Base-by-base conservation (phyloP, 1,140 invertebrate species). In the Papilio glaucus region DNA sequence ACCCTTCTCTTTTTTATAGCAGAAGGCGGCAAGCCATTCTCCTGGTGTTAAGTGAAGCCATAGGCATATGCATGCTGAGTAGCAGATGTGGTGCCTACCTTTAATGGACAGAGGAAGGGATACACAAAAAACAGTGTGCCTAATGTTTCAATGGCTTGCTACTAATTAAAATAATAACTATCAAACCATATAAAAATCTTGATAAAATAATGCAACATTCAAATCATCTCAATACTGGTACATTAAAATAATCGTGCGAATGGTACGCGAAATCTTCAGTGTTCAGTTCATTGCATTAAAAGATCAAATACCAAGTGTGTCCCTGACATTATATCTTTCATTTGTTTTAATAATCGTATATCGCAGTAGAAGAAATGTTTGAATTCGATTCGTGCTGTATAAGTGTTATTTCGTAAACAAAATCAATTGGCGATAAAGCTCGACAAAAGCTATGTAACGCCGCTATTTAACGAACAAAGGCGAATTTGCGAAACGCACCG, bases 391-490 rank as follows among this genome's bases (percentile, higher is more conserved):
- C 38, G 39, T 68, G 63, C 38, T 8, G 33, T 21, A 68, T 24
- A 65, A 65, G 8, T 18, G 62, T 41, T 39, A 42, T 68, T 68
- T 39, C 63, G 63, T 26, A 68, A 68, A 68, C 63, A 45, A 45
- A 68, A 68, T 68, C 63, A 68, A 68, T 68, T 42, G 6, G 41
- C 21, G 63, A 68, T 68, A 68, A 68, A 68, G 63, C 63, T 39
- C 63, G 21, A 68, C 63, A 68, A 68, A 57, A 68, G 63, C 37
- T 68, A 29, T 45, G 63, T 68, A 45, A 68, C 41, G 73, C 73
- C 62, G 76, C 65, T 77, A 69, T 77, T 75, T 75, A 72, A 60
- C 61, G 73, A 72, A 77, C 73, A 77, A 75, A 77, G 73, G 76
- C 73, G 71, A 71, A 77, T 77, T 77, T 75, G 60, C 73, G 76